Evolutionary conservation across 2,888 invertebrate genomes (phyloP), one percentile per base, ranked within the genome.

Genomic region (Eupithecia centaureata): DNA sequence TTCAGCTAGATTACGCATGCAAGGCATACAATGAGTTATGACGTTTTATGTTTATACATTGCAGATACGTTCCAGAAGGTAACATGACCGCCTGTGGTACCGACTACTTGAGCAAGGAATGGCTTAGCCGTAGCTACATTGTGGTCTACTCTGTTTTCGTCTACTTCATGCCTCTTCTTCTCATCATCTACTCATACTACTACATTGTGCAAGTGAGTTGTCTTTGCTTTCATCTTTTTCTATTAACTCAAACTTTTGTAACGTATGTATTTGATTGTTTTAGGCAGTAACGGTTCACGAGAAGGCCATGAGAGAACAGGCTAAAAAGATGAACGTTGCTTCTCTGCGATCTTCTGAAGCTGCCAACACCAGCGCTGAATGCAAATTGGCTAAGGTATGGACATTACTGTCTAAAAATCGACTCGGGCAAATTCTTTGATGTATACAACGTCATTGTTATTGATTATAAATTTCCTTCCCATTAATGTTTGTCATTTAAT

Each of bases 81-180:
- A 98, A 98, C 91, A 96, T 98, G 96, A 98, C 98, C 54, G 97
- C 97, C 38, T 98, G 98, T 83, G 98, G 98, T 67, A 98, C 98
- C 65, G 97, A 97, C 87, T 98, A 97, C 85, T 93, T 98, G 77
- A 94, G 88, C 87, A 95, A 96, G 88, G 95, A 96, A 73, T 95
- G 95, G 95, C 79, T 95, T 74, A 96, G 96, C 89, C 94, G 95
- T 76, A 96, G 96, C 81, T 98, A 98, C 92, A 95, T 97, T 81
- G 89, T 97, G 59, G 90, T 95, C 73, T 97, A 97, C 88, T 95
- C 96, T 15, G 85, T 96, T 69, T 97, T 96, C 84, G 96, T 96
- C 56, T 98, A 97, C 90, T 96, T 95, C 85, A 32, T 94, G 75
- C 97, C 97, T 63, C 94, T 98, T 60, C 89, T 96, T 76, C 93